Conservation (phyloP, 2,888 invertebrate species). For the Noctua comes region DNA sequence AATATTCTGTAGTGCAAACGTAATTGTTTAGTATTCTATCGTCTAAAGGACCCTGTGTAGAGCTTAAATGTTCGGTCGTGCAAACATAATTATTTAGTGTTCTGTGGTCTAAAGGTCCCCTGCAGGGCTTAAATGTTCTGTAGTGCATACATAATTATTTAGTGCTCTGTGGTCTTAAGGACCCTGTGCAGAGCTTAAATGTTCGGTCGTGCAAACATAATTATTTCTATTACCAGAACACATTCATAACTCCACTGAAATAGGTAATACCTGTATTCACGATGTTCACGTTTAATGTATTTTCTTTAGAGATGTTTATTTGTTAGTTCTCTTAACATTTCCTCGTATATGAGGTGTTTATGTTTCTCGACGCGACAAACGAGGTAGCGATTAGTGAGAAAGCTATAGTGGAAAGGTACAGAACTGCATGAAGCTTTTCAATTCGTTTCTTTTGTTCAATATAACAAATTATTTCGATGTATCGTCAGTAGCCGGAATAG, state of each 20-base stretch:
- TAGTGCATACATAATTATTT: background rate
- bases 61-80: too few species aligned
- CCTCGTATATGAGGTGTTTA: background rate
- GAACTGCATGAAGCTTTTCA: constrained; percentile 1
- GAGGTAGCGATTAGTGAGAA: constrained; percentile 5
- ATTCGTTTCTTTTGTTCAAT: background rate
- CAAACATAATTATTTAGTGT: too few species aligned
- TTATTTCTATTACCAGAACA: background rate
- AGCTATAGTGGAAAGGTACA: constrained; percentile 3
- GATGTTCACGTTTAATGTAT: background rate
- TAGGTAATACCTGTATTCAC: background rate
- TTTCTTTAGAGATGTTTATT: background rate
- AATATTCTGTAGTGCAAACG: too few species aligned
- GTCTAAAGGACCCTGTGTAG: too few species aligned
- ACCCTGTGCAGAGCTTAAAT: too few species aligned
- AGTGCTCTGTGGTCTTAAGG: too few species aligned
- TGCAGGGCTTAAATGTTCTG: too few species aligned
- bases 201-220: background rate
- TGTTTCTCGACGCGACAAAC: background rate
- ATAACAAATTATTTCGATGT: background rate
- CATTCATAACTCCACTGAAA: background rate
- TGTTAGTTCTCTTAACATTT: background rate
- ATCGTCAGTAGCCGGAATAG: background rate
- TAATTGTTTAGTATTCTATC: too few species aligned
- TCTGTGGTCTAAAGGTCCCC: too few species aligned